Base-by-base conservation (phyloP, 1,140 invertebrate genomes). In the honey bee (Apis mellifera) region DNA sequence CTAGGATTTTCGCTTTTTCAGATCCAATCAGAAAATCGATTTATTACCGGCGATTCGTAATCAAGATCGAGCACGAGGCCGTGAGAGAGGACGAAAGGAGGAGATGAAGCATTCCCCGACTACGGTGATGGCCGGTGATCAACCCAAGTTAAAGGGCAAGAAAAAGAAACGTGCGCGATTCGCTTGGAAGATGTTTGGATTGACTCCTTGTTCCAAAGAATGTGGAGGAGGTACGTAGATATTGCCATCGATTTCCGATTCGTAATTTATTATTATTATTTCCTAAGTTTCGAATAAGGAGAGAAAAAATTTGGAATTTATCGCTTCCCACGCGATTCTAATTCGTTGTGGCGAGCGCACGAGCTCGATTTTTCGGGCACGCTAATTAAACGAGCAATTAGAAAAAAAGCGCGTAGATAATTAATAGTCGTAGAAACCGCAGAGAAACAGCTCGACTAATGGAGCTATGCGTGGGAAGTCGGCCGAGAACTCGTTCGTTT, bases 151-250 rank as follows among this genome's bases (percentile, higher is more conserved):
- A 54, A 89, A 85, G 70, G 57, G 64, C 15, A 91, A 84, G 48
- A 88, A 68, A n/a, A 92, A 87, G 60, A 94, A 95, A 62, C 95
- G 95, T 86, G 95, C 95, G 77, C 96, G 96, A 89, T 97, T 97
- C 90, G 90, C 95, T 1, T 98, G 97, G 98, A 97, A 97, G 91
- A 95, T 97, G 54, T 93, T 96, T 9, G 96, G 96, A 2, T 96
- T 97, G 82, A 96, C 96, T 2, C 94, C 96, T 52, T 98, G 98
- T 92, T 96, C 97, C 0, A 96, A 96, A 90, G 95, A 96, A 55
- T 98, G 98, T 92, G 97, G 97, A 1, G 97, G 97, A 92, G 98
- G 98, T 96, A 95, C 93, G 90, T 42, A 7, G 32, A 42, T 32
- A 74, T 74, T 48, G 21, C 21, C 21, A 8, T 8, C 19, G 5